Evolutionary conservation across 1,140 invertebrate species (phyloP), one percentile per base, ranked within the genome.

Genomic region (Drosophila gunungcola): DNA sequence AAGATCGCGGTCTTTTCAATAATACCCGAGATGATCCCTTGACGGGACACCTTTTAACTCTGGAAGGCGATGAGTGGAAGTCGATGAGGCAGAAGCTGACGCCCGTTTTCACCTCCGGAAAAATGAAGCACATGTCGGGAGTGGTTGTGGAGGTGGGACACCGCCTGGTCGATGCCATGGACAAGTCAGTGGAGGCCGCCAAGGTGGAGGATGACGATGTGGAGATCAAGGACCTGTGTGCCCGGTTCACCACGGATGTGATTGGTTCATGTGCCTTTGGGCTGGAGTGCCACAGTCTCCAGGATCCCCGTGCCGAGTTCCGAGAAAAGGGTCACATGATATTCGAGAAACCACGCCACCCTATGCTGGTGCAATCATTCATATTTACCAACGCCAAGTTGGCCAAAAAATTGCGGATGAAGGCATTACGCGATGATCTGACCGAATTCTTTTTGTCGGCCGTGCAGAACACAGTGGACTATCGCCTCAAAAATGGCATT

Each of bases 191-290:
- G 0, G 74, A 62, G 1, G 46, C 43, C 0, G 70, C 57, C 10
- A 61, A 89, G 43, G 36, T 84, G 0, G 65, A 76, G 53, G 56
- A 56, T 94, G 7, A 94, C 94, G 80, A 93, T 94, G 46, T 93
- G 93, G 38, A 84, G 32, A 92, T 95, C 32, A 94, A 94, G 10
- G 94, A 95, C 16, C 74, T 95, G 2, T 93, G 94, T 48, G 93
- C 93, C 0, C 93, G 94, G 49, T 95, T 94, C 72, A 94, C 94
- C 0, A 95, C 95, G 42, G 95, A 96, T 85, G 91, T 94, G 1
- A 94, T 94, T 25, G 93, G 93, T 0, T 93, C 89, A 7, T 93
- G 92, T 60, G 94, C 92, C 12, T 94, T 94, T 49, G 94, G 94
- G 0, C 70, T 94, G 3, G 92, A 94, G 12, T 92, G 93, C 27